Base-by-base conservation (phyloP, 2,888 invertebrate genomes). In the Gastrophysa polygoni region DNA sequence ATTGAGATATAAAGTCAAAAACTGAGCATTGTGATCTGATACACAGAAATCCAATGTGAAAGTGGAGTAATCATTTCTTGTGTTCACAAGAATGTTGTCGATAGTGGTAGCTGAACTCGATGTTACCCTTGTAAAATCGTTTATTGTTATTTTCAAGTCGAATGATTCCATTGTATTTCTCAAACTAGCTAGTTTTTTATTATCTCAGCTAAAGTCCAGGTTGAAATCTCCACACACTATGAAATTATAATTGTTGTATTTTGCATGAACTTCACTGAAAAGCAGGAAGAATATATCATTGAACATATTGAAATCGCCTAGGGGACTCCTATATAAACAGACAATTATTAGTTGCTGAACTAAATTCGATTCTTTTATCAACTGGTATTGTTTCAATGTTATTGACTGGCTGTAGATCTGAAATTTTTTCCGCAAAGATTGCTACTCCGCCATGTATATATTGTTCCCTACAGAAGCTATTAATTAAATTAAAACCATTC, bases 401-500 rank as follows among this genome's bases (percentile, higher is more conserved):
- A 18, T 17, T 46, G n/a, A 44, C 44, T 17, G 46, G 46, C 18
- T 20, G 8, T 46, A 46, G 46, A 18, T 46, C 1, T 14, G 14
- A 10, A 14, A 4, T 46, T 17, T 46, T 46, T 46, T 21, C 18
- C 46, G 20, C 46, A 46, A 46, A 44, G 11, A 46, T 46, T 46
- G 46, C 46, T 18, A 46, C 46, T 18, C 46, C 46, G n/a, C 46
- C 46, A 46, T 46, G 18, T 46, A 18, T 17, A 20, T 11, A 46
- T 18, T 46, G 46, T 46, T 17, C n/a, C 21, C 46, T 46, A 46
- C 46, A 46, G 18, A 46, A 46, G 2, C 46, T 46, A 46, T 18
- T 46, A 1, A 44, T 44, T 8, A 10, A 46, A 18, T 46, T 18
- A 14, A 14, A 38, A 38, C 14, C 38, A 14, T 38, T 38, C n/a